Evolutionary conservation across 2,113 vertebrate genomes (phyloP).

Genomic region (Silurus asotus): DNA sequence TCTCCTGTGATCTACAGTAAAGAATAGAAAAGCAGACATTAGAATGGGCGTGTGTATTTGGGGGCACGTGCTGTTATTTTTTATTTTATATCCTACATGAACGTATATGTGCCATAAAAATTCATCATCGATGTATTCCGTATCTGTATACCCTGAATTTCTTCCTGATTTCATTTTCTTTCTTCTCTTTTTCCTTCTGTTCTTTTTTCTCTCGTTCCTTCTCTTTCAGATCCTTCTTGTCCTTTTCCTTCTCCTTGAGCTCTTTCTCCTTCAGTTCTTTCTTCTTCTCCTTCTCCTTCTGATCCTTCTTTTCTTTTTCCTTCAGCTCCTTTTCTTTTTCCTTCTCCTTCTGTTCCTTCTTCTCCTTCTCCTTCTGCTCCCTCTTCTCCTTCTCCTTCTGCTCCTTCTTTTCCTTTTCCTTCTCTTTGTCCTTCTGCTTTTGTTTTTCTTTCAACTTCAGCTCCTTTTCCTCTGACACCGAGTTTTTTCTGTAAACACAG

Average conservation of each 20-base stretch:
- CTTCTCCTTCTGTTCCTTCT: background rate
- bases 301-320: slow-evolving; percentile 60
- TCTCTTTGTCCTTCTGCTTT: slow-evolving; percentile 70
- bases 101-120: background rate
- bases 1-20: slow-evolving; percentile 71
- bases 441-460: slow-evolving; percentile 72
- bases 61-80: background rate
- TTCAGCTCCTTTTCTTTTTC: slow-evolving; percentile 61
- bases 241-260: slow-evolving; percentile 66
- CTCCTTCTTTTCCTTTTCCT: slow-evolving; percentile 6
- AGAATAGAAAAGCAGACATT: slow-evolving; percentile 9
- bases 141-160: slow-evolving; percentile 49
- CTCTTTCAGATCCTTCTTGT: slow-evolving; percentile 48
- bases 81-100: background rate
- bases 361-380: slow-evolving; percentile 19
- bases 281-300: slow-evolving; percentile 47
- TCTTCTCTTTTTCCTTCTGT: slow-evolving; percentile 51
- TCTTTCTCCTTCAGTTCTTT: slow-evolving; percentile 58
- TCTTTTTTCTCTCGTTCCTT: slow-evolving; percentile 28
- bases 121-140: too few species aligned
- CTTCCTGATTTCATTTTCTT: slow-evolving; percentile 50
- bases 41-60: background rate
- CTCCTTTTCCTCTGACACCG: slow-evolving; percentile 64
- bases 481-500: slow-evolving; percentile 59
- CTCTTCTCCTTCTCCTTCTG: slow-evolving; percentile 54